Evolutionary conservation across 1,140 invertebrate genomes (phyloP).

Genomic region (Cyphomyrmex costatus): DNA sequence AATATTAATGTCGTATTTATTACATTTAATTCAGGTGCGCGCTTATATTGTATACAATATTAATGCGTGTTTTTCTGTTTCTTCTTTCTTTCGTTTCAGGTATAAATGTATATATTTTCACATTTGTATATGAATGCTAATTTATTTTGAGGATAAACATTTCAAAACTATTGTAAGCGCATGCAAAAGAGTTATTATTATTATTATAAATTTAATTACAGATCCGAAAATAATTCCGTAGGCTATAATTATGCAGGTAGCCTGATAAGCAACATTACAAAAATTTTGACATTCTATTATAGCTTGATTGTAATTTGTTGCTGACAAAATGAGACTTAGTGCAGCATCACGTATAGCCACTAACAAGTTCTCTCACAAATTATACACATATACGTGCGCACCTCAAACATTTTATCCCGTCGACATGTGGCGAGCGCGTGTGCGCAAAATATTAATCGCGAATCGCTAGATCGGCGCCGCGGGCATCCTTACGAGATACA

Average conservation of each 20-base stretch:
- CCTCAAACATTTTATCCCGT: slow-evolving; percentile 32
- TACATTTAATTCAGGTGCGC: background rate
- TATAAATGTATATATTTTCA: background rate
- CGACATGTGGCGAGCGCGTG: background rate
- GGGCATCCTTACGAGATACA: background rate
- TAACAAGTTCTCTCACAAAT: slow-evolving; percentile 9
- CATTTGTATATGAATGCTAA: background rate
- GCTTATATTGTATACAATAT: no score
- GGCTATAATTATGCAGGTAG: no score
- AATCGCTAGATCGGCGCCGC: slow-evolving; percentile 7
- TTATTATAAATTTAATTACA: background rate
- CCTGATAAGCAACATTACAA: no score
- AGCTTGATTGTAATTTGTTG: background rate
- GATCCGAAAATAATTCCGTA: background rate
- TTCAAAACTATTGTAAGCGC: background rate
- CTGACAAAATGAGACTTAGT: background rate
- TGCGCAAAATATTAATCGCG: slow-evolving; percentile 50
- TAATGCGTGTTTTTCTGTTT: background rate
- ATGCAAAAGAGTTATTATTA: background rate
- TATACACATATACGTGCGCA: slow-evolving; percentile 5
- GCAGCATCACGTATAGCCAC: slow-evolving; percentile 22
- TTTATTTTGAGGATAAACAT: background rate
- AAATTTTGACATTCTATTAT: no score
- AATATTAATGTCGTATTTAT: background rate
- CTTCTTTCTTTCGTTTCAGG: background rate